Percentiles rank a stretch among this genome's conserved stretches.
phyloP scores from a whole-genome alignment of 1,140 invertebrate genomes.

The Phthorimaea operculella region DNA sequence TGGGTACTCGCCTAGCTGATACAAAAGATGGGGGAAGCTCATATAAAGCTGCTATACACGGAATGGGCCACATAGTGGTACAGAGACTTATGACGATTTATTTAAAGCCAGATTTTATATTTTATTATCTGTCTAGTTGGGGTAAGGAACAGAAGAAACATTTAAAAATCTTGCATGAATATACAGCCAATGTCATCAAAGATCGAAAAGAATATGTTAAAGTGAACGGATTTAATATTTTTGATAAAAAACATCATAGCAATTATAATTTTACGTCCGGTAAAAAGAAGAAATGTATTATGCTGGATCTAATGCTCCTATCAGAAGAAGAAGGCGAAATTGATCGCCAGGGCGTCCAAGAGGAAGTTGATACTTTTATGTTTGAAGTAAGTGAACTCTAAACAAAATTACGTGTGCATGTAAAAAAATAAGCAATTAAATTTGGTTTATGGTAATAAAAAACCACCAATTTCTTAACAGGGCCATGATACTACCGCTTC shows the following conservation, averaged over 20 bases:
- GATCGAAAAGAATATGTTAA: slow-evolving; percentile 26
- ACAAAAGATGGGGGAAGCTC: slow-evolving; percentile 11
- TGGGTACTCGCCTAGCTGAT: slow-evolving; percentile 10
- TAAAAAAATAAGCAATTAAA: too few relatives aligned
- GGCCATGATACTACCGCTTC: slow-evolving; percentile 8
- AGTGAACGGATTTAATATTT: slow-evolving; percentile 15
- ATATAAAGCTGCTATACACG: slow-evolving; percentile 18
- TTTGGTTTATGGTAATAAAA: too few relatives aligned
- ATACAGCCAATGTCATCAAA: slow-evolving; percentile 41
- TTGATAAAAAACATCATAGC: slow-evolving; percentile 11
- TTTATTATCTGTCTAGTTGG: slow-evolving; percentile 20
- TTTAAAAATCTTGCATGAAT: slow-evolving; percentile 31
- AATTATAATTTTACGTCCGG: slow-evolving; percentile 18
- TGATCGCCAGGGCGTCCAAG: slow-evolving; percentile 68
- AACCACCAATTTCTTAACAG: background rate
- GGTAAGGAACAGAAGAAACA: slow-evolving; percentile 23
- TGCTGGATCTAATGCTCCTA: slow-evolving; percentile 82
- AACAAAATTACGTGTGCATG: too few relatives aligned
- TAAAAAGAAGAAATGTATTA: slow-evolving; percentile 73
- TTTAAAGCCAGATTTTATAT: slow-evolving; percentile 35
- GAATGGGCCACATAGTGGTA: slow-evolving; percentile 30
- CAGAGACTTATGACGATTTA: slow-evolving; percentile 44
- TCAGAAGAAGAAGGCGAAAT: slow-evolving; percentile 64
- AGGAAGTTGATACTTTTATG: slow-evolving; percentile 81
- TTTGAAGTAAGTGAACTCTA: slow-evolving; percentile 70